A percentile compares a stretch with the other conserved stretches of the same genome.
Conservation (phyloP, 2,888 invertebrate genomes). For the Epistrophella euchroma region DNA sequence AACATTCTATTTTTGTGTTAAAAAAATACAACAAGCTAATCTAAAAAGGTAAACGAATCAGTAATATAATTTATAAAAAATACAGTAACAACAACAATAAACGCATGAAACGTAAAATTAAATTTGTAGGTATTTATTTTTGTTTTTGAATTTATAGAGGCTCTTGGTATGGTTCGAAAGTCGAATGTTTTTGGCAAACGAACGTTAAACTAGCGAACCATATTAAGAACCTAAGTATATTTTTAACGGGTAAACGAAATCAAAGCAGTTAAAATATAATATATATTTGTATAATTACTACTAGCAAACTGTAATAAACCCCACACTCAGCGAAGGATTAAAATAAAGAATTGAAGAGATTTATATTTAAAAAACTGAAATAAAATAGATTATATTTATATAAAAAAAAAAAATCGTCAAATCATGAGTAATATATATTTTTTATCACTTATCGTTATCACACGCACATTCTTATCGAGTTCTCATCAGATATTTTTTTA, state of each 20-base stretch:
- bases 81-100: constrained; percentile 17
- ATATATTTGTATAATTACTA: constrained; percentile 49
- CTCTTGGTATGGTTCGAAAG: background rate
- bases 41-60: constrained; percentile 3
- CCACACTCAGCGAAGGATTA: constrained; percentile 54
- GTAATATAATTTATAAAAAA: constrained; percentile 14
- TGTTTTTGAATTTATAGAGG: background rate
- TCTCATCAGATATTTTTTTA: constrained; percentile 19
- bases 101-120: constrained; percentile 14
- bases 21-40: background rate
- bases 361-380: constrained; percentile 36
- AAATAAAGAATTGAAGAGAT: constrained; percentile 49
- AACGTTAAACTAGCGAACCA: background rate
- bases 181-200: background rate
- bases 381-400: constrained; percentile 60
- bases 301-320: constrained; percentile 40
- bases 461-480: constrained; percentile 56
- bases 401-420: constrained; percentile 41
- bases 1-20: constrained; percentile 14
- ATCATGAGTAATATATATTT: constrained; percentile 57
- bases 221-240: background rate
- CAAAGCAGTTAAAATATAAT: constrained; percentile 30
- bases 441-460: constrained; percentile 52
- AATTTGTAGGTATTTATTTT: constrained; percentile 25
- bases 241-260: constrained; percentile 16